Conservation (phyloP, 2,888 invertebrate species). For the Sarcophaga subvicina region DNA sequence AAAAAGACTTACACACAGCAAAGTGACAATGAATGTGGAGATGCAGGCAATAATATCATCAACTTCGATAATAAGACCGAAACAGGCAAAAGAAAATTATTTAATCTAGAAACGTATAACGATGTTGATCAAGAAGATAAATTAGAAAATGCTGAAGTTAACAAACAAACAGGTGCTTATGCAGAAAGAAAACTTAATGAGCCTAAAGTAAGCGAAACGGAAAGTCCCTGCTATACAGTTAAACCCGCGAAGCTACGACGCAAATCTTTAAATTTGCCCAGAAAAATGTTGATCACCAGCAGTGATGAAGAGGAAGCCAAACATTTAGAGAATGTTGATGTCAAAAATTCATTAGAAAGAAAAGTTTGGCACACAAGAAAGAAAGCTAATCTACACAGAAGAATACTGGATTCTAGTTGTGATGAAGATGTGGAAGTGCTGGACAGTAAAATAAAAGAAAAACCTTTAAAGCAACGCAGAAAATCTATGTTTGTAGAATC, state of each 20-base stretch:
- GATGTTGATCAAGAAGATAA: not conserved
- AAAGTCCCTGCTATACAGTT: too few relatives aligned
- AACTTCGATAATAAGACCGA: not conserved
- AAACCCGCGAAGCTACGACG: not conserved
- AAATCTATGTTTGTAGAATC: slow-evolving; percentile 32
- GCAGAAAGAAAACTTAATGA: not conserved
- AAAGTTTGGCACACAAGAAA: not conserved
- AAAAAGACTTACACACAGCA: too few relatives aligned
- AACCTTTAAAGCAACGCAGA: not conserved
- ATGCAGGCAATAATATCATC: not conserved
- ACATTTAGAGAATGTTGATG: not conserved
- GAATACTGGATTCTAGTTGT: slow-evolving; percentile 37
- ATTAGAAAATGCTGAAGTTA: not conserved
- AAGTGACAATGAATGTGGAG: not conserved
- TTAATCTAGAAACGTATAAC: slow-evolving; percentile 6
- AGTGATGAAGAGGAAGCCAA: slow-evolving; percentile 11
- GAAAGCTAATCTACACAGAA: slow-evolving; percentile 31
- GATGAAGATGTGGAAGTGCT: slow-evolving; percentile 17
- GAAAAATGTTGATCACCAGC: too few relatives aligned
- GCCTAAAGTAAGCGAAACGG: too few relatives aligned
- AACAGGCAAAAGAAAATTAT: slow-evolving; percentile 30
- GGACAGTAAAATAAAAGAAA: not conserved
- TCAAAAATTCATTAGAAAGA: not conserved
- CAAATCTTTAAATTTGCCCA: slow-evolving; percentile 19
- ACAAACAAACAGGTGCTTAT: not conserved